phyloP scores from a whole-genome alignment of 1,140 invertebrate genomes.

The Drosophila gunungcola region DNA sequence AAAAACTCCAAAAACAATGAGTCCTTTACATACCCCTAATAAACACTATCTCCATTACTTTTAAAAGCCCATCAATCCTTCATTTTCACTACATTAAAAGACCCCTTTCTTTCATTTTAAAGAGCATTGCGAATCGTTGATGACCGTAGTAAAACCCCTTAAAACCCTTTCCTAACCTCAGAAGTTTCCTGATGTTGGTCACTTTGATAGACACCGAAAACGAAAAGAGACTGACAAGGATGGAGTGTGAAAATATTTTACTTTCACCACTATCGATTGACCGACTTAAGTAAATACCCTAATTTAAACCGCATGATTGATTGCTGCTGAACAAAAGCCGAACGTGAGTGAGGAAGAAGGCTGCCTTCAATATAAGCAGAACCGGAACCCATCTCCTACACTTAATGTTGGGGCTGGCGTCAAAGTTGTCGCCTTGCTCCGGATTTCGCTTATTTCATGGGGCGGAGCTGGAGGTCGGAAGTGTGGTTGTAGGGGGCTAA shows the following conservation, averaged over 20 bases:
- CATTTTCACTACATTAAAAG: conserved; percentile 6
- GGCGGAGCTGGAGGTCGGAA: background rate
- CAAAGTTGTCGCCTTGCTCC: conserved; percentile 67
- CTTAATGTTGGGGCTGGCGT: conserved; percentile 38
- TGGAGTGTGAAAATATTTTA: conserved; percentile 35
- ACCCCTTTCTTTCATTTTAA: background rate
- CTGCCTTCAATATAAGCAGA: conserved; percentile 63
- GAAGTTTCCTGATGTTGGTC: conserved; percentile 22
- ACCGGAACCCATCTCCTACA: conserved; percentile 43
- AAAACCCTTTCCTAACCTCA: conserved; percentile 51
- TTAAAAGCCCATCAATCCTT: conserved; percentile 11
- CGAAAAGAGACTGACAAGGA: background rate
- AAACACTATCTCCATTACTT: conserved; percentile 3
- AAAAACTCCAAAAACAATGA: background rate
- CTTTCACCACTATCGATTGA: conserved; percentile 58
- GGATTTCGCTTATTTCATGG: conserved; percentile 31
- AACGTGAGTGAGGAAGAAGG: conserved; percentile 2
- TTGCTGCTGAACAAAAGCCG: conserved; percentile 49
- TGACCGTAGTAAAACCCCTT: conserved; percentile 32
- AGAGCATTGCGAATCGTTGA: conserved; percentile 25
- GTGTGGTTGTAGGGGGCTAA: conserved; percentile 22
- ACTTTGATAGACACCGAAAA: conserved; percentile 20
- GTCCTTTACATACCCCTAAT: no score
- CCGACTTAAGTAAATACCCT: conserved; percentile 80
- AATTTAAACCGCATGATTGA: conserved; percentile 84